A percentile compares a stretch with the other conserved stretches of the same genome.
phyloP scores from a whole-genome alignment of 2,888 invertebrate genomes.

The Stegophylla sp. region DNA sequence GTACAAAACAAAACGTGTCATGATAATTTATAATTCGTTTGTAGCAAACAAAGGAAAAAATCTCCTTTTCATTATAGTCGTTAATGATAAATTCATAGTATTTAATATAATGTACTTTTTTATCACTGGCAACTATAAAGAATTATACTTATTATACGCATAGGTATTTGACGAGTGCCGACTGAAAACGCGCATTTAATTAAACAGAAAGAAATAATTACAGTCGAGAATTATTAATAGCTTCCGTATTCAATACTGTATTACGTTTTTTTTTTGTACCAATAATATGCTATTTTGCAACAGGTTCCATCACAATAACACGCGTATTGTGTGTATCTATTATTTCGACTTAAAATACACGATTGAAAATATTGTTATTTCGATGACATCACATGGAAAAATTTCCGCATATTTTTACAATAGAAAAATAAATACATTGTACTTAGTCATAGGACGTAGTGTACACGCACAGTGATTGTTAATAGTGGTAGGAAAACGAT shows the following conservation, averaged over 20 bases:
- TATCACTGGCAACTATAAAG: too few species aligned
- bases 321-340: conserved; percentile 14
- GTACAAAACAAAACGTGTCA: too few species aligned
- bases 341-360: conserved; percentile 29
- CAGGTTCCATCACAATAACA: conserved; percentile 37
- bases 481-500: not conserved
- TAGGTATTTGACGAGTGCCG: too few species aligned
- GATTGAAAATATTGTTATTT: conserved; percentile 16
- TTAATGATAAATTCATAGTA: too few species aligned
- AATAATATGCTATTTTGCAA: conserved; percentile 23
- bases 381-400: conserved; percentile 34
- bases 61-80: too few species aligned
- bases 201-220: not conserved
- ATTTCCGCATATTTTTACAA: conserved; percentile 37
- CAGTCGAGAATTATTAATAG: not conserved
- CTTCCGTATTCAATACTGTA: conserved; percentile 1
- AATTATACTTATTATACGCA: too few species aligned
- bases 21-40: too few species aligned
- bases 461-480: conserved; percentile 11
- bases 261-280: conserved; percentile 5
- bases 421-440: conserved; percentile 29
- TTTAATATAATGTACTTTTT: too few species aligned
- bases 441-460: conserved; percentile 38
- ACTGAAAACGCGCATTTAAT: too few species aligned
- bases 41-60: too few species aligned